Percentiles rank a stretch among this genome's conserved stretches.
Evolutionary conservation across 1,140 invertebrate species (phyloP).

Genomic region (Trichonephila inaurata): DNA sequence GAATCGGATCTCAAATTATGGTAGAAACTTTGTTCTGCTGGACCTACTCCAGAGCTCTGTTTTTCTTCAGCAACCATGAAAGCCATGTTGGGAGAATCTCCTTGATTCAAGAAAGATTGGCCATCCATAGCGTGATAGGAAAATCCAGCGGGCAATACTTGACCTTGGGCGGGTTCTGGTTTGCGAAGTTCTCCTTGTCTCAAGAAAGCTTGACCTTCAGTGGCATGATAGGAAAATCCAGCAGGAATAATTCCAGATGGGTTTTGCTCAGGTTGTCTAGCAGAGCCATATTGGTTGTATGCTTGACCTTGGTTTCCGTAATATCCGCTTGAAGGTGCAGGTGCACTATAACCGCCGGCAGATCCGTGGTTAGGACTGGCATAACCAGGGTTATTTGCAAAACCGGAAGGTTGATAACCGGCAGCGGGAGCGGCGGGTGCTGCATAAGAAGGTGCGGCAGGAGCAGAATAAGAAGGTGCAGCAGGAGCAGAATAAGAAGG

Average conservation of each 20-base stretch:
- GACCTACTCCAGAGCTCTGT: conserved; percentile 12
- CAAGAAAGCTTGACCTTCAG: conserved; percentile 50
- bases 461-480: background rate
- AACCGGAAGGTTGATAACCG: background rate
- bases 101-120: conserved; percentile 58
- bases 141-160: conserved; percentile 59
- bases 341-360: conserved; percentile 1
- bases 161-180: background rate
- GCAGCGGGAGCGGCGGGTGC: conserved; percentile 28
- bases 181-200: conserved; percentile 27
- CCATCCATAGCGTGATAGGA: conserved; percentile 69
- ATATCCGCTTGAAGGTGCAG: background rate
- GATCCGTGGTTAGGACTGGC: background rate
- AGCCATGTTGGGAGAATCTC: conserved; percentile 32
- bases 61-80: conserved; percentile 49
- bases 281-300: background rate
- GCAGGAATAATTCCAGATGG: conserved; percentile 29
- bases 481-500: conserved; percentile 76
- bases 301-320: conserved; percentile 22
- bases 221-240: conserved; percentile 66
- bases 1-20: background rate
- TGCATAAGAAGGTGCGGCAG: conserved; percentile 71
- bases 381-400: background rate
- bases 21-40: conserved; percentile 60
- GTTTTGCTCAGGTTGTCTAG: background rate